Evolutionary conservation across 92 coral and sea anemone genomes (phyloP).

Genomic region (Isaurus tuberculatus): DNA sequence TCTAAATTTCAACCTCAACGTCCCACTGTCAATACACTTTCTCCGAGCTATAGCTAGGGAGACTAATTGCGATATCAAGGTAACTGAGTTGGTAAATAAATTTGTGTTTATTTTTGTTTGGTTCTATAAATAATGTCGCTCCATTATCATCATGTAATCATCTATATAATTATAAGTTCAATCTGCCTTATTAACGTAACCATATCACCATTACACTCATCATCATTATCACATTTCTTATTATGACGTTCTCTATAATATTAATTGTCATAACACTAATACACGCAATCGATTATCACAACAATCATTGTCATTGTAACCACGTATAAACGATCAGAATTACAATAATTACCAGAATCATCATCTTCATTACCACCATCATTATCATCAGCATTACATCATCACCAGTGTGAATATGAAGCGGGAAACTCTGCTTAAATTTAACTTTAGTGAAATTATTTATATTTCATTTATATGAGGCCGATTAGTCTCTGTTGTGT

Average conservation of each 20-base stretch:
- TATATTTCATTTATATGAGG: too few species aligned
- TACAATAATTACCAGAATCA: not conserved
- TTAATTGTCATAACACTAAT: too few species aligned
- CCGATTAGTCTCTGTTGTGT: too few species aligned
- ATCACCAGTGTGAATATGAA: too few species aligned
- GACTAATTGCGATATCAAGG: constrained; percentile 44
- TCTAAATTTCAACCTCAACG: constrained; percentile 55
- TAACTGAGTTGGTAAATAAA: not conserved
- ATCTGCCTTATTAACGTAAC: too few species aligned
- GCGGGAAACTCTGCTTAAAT: too few species aligned
- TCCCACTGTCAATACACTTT: constrained; percentile 68
- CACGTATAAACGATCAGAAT: not conserved
- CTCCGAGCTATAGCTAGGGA: constrained; percentile 68
- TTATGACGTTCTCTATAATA: too few species aligned
- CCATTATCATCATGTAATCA: too few species aligned
- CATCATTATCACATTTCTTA: not conserved
- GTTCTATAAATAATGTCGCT: too few species aligned
- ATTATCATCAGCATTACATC: too few species aligned
- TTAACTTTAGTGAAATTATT: too few species aligned
- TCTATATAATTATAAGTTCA: too few species aligned
- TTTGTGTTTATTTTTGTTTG: not conserved
- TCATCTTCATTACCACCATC: not conserved
- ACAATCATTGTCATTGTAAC: not conserved
- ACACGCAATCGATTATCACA: not conserved
- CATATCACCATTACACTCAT: not conserved